A percentile compares a stretch with the other conserved stretches of the same genome.
Conservation (phyloP, 92 coral and sea anemone genomes). For the Montipora capitata region DNA sequence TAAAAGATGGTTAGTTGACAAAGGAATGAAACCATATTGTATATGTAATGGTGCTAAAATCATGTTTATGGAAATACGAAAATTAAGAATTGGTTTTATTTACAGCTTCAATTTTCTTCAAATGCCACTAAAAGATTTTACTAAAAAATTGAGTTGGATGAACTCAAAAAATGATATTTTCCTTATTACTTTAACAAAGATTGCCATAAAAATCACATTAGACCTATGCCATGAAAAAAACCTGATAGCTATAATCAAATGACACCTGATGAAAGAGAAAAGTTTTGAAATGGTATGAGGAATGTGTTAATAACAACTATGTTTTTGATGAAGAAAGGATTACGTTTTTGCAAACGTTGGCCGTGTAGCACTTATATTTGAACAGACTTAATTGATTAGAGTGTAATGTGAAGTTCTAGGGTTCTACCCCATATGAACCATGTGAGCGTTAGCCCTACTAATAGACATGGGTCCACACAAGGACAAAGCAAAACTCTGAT, state of each 20-base stretch:
- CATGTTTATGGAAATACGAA: not conserved
- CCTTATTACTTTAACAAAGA: not conserved
- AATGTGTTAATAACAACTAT: constrained; percentile 19
- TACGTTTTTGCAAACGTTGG: too few species aligned
- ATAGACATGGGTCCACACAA: too few species aligned
- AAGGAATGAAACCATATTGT: not conserved
- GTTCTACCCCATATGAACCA: too few species aligned
- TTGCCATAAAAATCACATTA: constrained; percentile 40
- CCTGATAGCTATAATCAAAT: constrained; percentile 68
- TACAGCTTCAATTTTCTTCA: constrained; percentile 6
- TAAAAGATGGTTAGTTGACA: constrained; percentile 32
- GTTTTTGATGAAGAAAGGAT: constrained; percentile 38
- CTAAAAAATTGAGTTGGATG: constrained; percentile 73
- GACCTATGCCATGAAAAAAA: constrained; percentile 45
- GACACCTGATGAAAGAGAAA: constrained; percentile 32
- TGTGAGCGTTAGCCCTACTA: too few species aligned
- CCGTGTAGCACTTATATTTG: too few species aligned
- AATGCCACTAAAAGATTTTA: constrained; percentile 25
- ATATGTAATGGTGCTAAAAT: too few species aligned
- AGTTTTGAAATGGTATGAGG: constrained; percentile 40
- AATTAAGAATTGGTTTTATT: constrained; percentile 41
- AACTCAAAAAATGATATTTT: constrained; percentile 67
- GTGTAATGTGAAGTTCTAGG: too few species aligned
- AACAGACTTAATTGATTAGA: too few species aligned
- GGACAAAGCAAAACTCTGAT: too few species aligned